Conservation (phyloP, 2,797 vertebrate genomes). For the Pseudotriccus pelzelni region DNA sequence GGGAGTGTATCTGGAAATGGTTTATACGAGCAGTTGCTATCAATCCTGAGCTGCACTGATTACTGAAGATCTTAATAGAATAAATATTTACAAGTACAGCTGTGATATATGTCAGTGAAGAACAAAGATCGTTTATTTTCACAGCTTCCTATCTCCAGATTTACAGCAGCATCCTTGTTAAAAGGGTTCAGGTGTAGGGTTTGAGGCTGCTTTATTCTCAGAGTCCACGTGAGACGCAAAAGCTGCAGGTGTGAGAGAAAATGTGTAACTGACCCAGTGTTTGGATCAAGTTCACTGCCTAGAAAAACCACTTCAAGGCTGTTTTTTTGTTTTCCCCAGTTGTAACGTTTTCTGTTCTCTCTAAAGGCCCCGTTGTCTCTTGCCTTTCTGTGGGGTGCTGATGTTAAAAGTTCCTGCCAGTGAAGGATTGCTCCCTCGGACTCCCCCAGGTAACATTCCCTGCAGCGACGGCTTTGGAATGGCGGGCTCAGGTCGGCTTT, state of each 20-base stretch:
- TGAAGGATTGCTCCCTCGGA: not conserved
- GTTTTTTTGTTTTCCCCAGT: not conserved
- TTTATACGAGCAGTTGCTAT: not conserved
- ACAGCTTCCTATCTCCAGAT: not conserved
- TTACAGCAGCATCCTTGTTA: not conserved
- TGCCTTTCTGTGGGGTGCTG: not conserved
- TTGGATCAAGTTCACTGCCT: not conserved
- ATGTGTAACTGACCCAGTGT: not conserved
- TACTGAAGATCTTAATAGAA: not conserved
- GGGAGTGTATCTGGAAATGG: not conserved
- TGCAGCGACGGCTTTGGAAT: not conserved
- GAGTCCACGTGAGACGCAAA: not conserved
- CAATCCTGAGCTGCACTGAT: fast-evolving
- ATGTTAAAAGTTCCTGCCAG: not conserved
- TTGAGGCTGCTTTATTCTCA: not conserved
- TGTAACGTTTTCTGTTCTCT: not conserved
- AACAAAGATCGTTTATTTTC: not conserved
- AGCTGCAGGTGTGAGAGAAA: not conserved
- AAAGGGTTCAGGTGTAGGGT: not conserved
- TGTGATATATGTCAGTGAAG: not conserved
- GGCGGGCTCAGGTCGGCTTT: fast-evolving
- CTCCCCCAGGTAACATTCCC: not conserved
- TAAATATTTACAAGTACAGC: not conserved
- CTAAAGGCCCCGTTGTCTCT: not conserved
- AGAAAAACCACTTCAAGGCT: not conserved